Conservation (phyloP, 2,888 invertebrate genomes). For the Torymus texanus region DNA sequence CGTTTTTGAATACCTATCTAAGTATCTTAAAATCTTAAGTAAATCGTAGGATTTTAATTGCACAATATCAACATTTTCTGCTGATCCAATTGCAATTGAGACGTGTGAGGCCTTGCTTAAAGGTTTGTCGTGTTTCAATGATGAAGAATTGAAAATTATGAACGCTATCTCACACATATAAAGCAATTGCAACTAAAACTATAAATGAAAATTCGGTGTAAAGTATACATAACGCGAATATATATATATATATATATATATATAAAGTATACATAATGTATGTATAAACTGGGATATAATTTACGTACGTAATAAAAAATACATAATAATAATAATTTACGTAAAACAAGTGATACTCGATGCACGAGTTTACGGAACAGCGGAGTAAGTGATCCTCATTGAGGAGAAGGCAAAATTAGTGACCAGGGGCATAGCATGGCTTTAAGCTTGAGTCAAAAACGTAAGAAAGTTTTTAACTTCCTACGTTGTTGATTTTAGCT, state of each 20-base stretch:
- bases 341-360: slow-evolving; percentile 13
- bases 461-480: neutral
- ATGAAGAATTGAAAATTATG: neutral
- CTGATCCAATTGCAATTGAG: slow-evolving; percentile 12
- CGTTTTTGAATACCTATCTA: neutral
- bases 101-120: neutral
- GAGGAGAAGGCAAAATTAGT: slow-evolving; percentile 10
- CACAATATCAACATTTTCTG: slow-evolving; percentile 12
- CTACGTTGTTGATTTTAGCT: neutral
- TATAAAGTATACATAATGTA: slow-evolving; percentile 15
- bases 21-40: slow-evolving; percentile 2
- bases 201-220: slow-evolving; percentile 15
- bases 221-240: neutral
- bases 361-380: neutral
- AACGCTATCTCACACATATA: neutral
- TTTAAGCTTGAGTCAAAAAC: slow-evolving; percentile 9
- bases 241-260: neutral
- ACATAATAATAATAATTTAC: slow-evolving; percentile 38
- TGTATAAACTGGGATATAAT: slow-evolving; percentile 33
- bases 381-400: slow-evolving; percentile 15
- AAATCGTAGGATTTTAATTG: neutral
- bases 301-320: slow-evolving; percentile 29
- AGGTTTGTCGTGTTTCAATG: neutral
- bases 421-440: neutral
- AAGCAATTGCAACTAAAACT: neutral